Evolutionary conservation across 2,888 invertebrate genomes (phyloP), one percentile per base, ranked within the genome.

Genomic region (Tenthredo mesomela): DNA sequence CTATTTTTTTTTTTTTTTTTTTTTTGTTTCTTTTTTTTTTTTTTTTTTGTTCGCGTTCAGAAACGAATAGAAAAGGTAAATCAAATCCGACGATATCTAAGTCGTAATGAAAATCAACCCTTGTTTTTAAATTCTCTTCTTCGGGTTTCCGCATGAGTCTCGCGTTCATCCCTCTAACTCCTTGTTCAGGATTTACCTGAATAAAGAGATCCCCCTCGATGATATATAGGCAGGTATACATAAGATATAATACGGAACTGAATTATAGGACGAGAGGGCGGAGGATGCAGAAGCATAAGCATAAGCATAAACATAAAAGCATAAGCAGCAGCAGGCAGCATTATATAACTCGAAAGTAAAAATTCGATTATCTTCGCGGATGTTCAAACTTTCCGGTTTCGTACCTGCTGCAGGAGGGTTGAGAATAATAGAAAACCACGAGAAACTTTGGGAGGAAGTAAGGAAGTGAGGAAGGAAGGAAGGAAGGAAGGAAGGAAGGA

Each of bases 401-500:
- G 58, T 43, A 33, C 25, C 29, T 33, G 65, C 29, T 33, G 65
- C 0, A 15, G 67, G 33, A 25, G 18, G 61, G 15, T 18, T 29
- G 78, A 47, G 80, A 78, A 84, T 84, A 84, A 84, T 54, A 82
- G 84, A 84, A 84, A 82, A 82, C 80, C 80, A 47, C 67, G 65
- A 37, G 80, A 54, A 84, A 84, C 15, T 70, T 84, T 54, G 6
- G 21, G 21, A 25, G 25, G 50, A 50, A 15, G 18, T 25, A 77
- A 18, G 29, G 50, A 50, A 15, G 25, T 25, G 50, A 18, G 29
- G 37, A 1, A 58, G 58, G 1, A n/a, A 58, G 37, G 21, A 25
- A 40, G 73, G 33, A 50, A 50, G 50, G 50, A 54, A 54, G 12
- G 15, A 15, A n/a, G 54, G 1, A 54, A 18, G 2, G 3, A 47